phyloP scores from a whole-genome alignment of 2,797 vertebrate genomes.

The Potorous gilbertii region DNA sequence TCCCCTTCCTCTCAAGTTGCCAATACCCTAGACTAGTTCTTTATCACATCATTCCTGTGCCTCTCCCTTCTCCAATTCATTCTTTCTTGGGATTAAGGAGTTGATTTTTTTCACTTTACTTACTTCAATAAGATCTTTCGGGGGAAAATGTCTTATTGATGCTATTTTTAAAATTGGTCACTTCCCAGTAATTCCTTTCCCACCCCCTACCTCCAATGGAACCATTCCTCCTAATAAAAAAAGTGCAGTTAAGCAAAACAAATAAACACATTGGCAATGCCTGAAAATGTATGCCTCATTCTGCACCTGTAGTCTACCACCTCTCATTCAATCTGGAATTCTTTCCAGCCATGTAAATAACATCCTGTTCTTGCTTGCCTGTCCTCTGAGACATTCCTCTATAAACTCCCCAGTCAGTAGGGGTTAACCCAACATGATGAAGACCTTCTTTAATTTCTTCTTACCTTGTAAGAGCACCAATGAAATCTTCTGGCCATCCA shows the following conservation, averaged over 20 bases:
- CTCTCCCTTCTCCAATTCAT: background rate
- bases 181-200: background rate
- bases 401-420: background rate
- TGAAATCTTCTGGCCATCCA: background rate
- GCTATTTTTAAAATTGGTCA: background rate
- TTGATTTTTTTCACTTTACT: background rate
- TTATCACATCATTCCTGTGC: background rate
- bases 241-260: background rate
- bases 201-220: background rate
- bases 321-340: background rate
- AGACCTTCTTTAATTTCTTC: background rate
- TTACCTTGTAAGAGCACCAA: background rate
- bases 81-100: background rate
- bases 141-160: background rate
- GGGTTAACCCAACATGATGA: background rate
- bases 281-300: background rate
- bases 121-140: background rate
- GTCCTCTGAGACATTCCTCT: background rate
- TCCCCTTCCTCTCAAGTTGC: background rate
- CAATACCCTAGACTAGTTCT: background rate
- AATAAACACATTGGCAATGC: background rate
- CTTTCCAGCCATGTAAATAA: background rate
- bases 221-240: background rate
- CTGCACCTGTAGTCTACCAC: background rate
- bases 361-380: background rate